phyloP scores from a whole-genome alignment of 1,140 invertebrate species.

The Pogonognathellus flavescens region DNA sequence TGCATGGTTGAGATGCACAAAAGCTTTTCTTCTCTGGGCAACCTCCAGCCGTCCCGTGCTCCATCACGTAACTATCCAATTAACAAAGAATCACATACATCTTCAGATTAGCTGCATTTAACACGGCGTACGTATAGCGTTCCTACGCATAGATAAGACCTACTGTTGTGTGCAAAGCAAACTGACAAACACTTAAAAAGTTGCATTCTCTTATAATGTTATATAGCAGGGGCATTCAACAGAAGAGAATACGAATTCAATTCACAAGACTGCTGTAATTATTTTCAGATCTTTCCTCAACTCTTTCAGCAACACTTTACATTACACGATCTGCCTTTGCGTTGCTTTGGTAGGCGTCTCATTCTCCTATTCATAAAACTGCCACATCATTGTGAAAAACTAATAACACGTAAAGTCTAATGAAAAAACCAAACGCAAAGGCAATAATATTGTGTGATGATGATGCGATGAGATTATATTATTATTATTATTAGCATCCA shows the following conservation, averaged over 20 bases:
- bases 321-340: not conserved
- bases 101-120: conserved; percentile 25
- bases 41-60: conserved; percentile 88
- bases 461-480: too few relatives aligned
- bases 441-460: too few relatives aligned
- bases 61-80: conserved; percentile 81
- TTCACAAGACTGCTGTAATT: conserved; percentile 15
- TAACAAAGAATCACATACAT: conserved; percentile 33
- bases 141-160: too few relatives aligned
- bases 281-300: conserved; percentile 31
- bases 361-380: conserved; percentile 19
- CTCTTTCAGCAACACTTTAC: not conserved
- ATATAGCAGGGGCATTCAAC: not conserved
- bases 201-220: not conserved
- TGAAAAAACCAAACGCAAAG: not conserved
- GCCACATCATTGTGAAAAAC: conserved; percentile 42
- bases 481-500: too few relatives aligned
- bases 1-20: conserved; percentile 86
- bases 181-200: too few relatives aligned
- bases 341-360: conserved; percentile 17
- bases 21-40: conserved; percentile 88
- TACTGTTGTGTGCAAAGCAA: too few relatives aligned
- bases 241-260: not conserved
- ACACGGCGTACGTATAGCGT: not conserved
- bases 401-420: conserved; percentile 35